Evolutionary conservation across 64 coral and sea anemone genomes (phyloP), one percentile per base, ranked within the genome.

Genomic region (Acropora tenuis): DNA sequence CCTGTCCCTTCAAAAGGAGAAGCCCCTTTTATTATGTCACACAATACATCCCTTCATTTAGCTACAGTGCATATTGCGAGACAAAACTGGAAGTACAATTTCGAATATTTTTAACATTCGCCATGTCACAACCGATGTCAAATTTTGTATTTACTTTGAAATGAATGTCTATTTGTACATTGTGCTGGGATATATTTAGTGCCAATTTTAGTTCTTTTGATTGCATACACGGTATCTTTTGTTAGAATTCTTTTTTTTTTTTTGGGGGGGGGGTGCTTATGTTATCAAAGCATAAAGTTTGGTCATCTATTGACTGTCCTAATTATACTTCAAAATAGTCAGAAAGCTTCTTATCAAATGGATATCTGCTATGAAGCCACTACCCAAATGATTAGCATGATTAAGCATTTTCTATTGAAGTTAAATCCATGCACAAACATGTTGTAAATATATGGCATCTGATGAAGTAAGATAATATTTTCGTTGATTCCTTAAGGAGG

Each of bases 281-380:
- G 30, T 30, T 30, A 30, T 30, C 30, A 30, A 71, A 73, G 44
- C 58, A 71, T 71, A 16, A 72, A 71, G 8, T 61, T 85, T 19
- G 3, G 61, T 85, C 82, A 85, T 72, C 69, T 85, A 71, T 85
- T 85, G 63, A 85, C 82, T 47, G 3, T 15, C 68, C 30, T 72
- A 48, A 71, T 85, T 85, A 68, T 85, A 85, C 82, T 85, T 44
- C 66, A 11, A 71, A 48, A 48, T 68, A 4, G 18, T 17, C 42
- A 68, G 58, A 45, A 84, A 47, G 42, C 44, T 68, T 20, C 82
- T 2, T 72, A 44, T 41, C 49, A 8, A 48, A 44, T 69, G 82
- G 66, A 85, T 71, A 85, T 85, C 69, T 11, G 61, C 58, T 65
- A 48, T 48, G 44, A 5, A 47, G 16, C 16, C 46, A 48, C 30